Evolutionary conservation across 2,888 invertebrate genomes (phyloP).

Genomic region (Dendrolimus houi): DNA sequence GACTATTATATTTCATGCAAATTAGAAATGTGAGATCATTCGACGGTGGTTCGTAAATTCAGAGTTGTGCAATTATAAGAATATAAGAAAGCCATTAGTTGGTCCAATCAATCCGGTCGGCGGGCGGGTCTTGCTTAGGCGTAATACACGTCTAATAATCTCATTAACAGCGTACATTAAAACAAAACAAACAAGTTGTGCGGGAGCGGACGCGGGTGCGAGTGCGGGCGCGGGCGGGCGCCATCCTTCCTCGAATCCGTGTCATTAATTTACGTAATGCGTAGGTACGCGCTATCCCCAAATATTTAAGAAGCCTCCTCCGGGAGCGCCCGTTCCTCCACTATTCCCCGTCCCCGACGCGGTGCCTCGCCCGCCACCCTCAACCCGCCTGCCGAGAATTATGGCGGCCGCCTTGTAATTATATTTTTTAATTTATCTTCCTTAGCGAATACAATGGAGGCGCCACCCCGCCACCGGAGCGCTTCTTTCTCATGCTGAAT

Average conservation of each 20-base stretch:
- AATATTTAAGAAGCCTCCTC: slow-evolving; percentile 77
- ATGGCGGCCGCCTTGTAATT: slow-evolving; percentile 81
- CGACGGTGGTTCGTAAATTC: slow-evolving; percentile 44
- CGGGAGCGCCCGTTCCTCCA: slow-evolving; percentile 72
- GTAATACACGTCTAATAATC: slow-evolving; percentile 66
- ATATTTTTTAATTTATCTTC: slow-evolving; percentile 84
- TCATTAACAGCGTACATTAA: slow-evolving; percentile 75
- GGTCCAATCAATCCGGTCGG: slow-evolving; percentile 50
- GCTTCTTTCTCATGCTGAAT: slow-evolving; percentile 76
- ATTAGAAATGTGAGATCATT: slow-evolving; percentile 16
- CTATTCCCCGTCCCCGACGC: slow-evolving; percentile 44
- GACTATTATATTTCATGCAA: slow-evolving; percentile 45
- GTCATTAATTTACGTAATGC: slow-evolving; percentile 78
- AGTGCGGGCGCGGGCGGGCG: slow-evolving; percentile 54
- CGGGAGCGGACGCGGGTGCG: slow-evolving; percentile 25
- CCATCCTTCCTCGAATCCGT: slow-evolving; percentile 77
- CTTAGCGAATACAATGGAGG: slow-evolving; percentile 79
- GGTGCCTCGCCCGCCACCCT: slow-evolving; percentile 40
- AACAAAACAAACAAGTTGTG: slow-evolving; percentile 64
- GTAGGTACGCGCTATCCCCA: slow-evolving; percentile 77
- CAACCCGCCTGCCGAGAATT: slow-evolving; percentile 72
- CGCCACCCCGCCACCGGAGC: slow-evolving; percentile 74
- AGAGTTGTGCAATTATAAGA: slow-evolving; percentile 63
- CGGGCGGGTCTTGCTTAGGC: slow-evolving; percentile 9
- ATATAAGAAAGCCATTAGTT: slow-evolving; percentile 63